Evolutionary conservation across 2,113 vertebrate genomes (phyloP).

Genomic region (Crotalus tigris): DNA sequence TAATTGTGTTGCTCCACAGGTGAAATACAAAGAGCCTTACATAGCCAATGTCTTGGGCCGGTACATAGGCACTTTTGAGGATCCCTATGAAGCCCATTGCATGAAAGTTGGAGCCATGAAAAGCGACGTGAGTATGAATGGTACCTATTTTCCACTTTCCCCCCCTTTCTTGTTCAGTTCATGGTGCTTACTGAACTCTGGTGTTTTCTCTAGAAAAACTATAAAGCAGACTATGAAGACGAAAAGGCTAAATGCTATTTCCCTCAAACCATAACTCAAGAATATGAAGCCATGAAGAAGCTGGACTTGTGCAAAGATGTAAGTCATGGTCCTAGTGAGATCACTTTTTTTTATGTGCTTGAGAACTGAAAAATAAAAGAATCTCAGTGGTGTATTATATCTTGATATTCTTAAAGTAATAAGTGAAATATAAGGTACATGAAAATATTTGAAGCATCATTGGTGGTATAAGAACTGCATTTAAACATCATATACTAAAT

Average conservation of each 20-base stretch:
- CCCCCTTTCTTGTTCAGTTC: not conserved
- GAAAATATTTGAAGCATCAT: not conserved
- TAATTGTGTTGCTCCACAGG: constrained; percentile 63
- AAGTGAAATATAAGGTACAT: not conserved
- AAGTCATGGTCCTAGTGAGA: constrained; percentile 59
- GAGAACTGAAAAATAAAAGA: not conserved
- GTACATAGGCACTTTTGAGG: constrained; percentile 91
- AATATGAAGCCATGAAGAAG: constrained; percentile 90
- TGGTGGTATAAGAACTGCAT: not conserved
- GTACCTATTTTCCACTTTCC: not conserved
- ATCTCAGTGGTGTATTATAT: not conserved
- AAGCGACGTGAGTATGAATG: constrained; percentile 77
- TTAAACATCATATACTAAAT: not conserved
- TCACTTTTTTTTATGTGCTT: not conserved
- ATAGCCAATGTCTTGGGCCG: constrained; percentile 86
- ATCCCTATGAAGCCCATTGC: constrained; percentile 83
- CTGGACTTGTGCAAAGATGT: constrained; percentile 87
- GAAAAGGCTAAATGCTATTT: constrained; percentile 90
- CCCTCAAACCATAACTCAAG: constrained; percentile 92
- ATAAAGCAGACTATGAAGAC: constrained; percentile 94
- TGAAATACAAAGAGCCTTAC: constrained; percentile 86
- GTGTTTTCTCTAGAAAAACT: constrained; percentile 79
- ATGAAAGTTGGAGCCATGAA: constrained; percentile 85
- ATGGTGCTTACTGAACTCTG: not conserved
- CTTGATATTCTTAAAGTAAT: not conserved